Base-by-base conservation (phyloP, 1,140 invertebrate species). In the Zaprionus ornatus region DNA sequence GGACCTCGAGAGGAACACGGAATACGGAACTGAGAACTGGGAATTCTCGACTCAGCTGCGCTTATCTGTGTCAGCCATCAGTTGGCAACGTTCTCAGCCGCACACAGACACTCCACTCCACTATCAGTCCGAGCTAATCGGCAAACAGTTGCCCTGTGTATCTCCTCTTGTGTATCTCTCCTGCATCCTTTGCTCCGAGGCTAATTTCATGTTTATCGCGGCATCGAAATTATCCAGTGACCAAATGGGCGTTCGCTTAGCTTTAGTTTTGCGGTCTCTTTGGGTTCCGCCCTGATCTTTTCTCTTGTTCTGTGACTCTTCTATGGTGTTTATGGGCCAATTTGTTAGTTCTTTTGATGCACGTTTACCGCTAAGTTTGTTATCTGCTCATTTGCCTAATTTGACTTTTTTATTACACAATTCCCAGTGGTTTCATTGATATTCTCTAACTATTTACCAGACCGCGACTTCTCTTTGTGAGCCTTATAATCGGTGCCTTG, bases 31-130 rank as follows among this genome's bases (percentile, higher is more conserved):
- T 50, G 10, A 10, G 17, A 48, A 48, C 45, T 21, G 45, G 45
- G 19, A 50, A 50, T 13, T 50, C 12, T 48, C 56, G 37, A 50
- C 77, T 78, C 77, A 84, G 80, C 77, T 84, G 80, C 80, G 79
- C 77, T 88, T 87, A 87, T 87, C 84, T 88, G 68, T 62, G 56
- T 74, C 77, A 80, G 62, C 64, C 80, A 88, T 88, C 84, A 88
- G 85, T 74, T 84, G 84, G 62, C 32, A 42, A 61, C 62, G 48
- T 81, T 84, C 78, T 69, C 85, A 88, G 45, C 67, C 61, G 12
- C 52, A 56, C 60, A 42, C 42, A 32, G 29, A 32, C 29, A 32
- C 29, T 32, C 54, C 68, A 66, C 56, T 64, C 67, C 52, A 64
- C 73, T 76, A 76, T 76, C 74, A 66, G 68, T 73, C 37, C 27